Conservation (phyloP, 2,113 vertebrate species). For the Brevimyrus niger region DNA sequence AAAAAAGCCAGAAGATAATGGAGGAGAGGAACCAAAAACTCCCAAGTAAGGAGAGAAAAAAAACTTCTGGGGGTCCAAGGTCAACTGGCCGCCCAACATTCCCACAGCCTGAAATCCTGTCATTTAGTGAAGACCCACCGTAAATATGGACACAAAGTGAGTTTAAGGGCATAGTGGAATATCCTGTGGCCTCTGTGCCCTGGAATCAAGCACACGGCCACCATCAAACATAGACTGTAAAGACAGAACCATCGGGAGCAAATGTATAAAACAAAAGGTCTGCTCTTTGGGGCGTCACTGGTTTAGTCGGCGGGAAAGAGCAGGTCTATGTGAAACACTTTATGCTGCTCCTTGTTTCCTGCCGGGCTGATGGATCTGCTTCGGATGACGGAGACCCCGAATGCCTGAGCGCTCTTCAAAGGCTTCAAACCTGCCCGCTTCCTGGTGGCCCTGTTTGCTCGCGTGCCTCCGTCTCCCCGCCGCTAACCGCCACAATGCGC, state of each 20-base stretch:
- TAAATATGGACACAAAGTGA: neutral
- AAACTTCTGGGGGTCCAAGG: neutral
- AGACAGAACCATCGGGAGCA: neutral
- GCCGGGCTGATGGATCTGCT: neutral
- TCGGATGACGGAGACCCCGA: neutral
- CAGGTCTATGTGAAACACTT: neutral
- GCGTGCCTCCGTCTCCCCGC: neutral
- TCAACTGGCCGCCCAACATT: neutral
- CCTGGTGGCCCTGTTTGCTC: neutral
- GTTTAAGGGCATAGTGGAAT: neutral
- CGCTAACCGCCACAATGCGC: neutral
- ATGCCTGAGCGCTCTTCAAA: neutral
- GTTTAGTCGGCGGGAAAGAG: neutral
- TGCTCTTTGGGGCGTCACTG: neutral
- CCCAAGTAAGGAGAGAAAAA: too few relatives aligned
- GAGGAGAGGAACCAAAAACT: too few relatives aligned
- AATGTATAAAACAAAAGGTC: neutral
- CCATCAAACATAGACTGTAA: neutral
- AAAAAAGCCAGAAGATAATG: too few relatives aligned
- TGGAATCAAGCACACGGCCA: neutral
- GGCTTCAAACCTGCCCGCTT: neutral
- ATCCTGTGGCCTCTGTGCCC: neutral
- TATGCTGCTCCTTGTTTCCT: constrained; percentile 13
- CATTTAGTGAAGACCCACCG: neutral
- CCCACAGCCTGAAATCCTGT: neutral